Evolutionary conservation across 2,888 invertebrate species (phyloP), one percentile per base, ranked within the genome.

Genomic region (Conus canariensis): DNA sequence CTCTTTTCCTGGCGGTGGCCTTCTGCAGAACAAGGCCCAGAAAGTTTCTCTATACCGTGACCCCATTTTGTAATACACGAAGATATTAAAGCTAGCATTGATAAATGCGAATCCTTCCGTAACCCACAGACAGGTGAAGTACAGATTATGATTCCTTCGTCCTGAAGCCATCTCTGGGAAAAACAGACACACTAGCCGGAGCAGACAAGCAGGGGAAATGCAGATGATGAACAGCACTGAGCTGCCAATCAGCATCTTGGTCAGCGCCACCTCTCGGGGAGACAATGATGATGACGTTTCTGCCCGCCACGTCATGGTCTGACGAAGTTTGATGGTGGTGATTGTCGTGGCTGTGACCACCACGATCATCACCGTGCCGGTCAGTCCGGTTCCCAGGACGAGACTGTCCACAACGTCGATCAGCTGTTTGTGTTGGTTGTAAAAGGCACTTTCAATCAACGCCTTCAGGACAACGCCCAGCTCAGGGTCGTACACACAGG

Each of bases 21-120:
- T 83, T 83, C 82, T 58, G 19, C 58, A 14, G 19, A 56, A 56
- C 82, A 83, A 56, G 3, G 82, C 22, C 82, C 82, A 83, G 22
- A 83, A 22, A 9, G 82, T 83, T 58, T 83, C 82, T 22, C 82
- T 56, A 45, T 83, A 83, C 8, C 58, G 56, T 8, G 82, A 83
- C 22, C 82, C 82, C 82, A 83, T 83, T 19, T 19, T 25, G 12
- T 83, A 83, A 19, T 83, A 83, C 19, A 83, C 82, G 22, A 83
- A 83, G 12, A 83, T 22, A 58, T 83, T 83, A 58, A 83, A 83
- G 16, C 56, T 83, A 58, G 82, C n/a, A 19, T 83, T 83, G 82
- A 83, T 10, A 45, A 83, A 58, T 0, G 58, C 19, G 58, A 83
- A 58, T 7, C n/a, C 58, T 58, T 83, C 56, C 19, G 58, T 58